Conservation (phyloP, 1,140 invertebrate species). For the Octopus sinensis region DNA sequence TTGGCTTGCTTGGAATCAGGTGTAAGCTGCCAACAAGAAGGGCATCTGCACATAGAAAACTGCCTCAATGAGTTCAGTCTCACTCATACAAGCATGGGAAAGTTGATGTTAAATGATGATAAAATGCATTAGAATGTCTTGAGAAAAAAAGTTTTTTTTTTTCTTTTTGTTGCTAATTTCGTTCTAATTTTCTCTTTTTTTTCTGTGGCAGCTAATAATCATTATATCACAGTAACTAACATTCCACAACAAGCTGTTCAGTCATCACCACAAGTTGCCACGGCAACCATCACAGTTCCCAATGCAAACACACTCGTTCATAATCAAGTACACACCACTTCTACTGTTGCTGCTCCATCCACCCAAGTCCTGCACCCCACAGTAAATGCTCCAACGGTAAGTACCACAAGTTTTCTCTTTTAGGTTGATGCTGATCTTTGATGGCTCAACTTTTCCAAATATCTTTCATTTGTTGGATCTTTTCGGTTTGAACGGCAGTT, state of each 20-base stretch:
- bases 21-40: too few species aligned
- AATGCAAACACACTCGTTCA: not conserved
- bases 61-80: too few species aligned
- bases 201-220: slow-evolving; percentile 31
- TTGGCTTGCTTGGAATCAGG: too few species aligned
- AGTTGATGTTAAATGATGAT: too few species aligned
- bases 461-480: too few species aligned
- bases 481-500: too few species aligned
- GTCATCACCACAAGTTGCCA: not conserved
- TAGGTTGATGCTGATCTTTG: too few species aligned
- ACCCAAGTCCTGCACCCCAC: not conserved
- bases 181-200: not conserved
- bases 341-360: not conserved
- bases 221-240: slow-evolving; percentile 34
- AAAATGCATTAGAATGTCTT: not conserved
- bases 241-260: slow-evolving; percentile 25
- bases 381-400: not conserved
- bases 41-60: too few species aligned
- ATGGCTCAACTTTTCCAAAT: too few species aligned
- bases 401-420: not conserved
- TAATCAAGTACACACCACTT: slow-evolving; percentile 1
- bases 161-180: not conserved
- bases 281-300: slow-evolving; percentile 7
- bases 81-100: too few species aligned
- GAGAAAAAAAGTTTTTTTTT: not conserved